Base-by-base conservation (phyloP, 1,140 invertebrate genomes). In the Drepana arcuata region DNA sequence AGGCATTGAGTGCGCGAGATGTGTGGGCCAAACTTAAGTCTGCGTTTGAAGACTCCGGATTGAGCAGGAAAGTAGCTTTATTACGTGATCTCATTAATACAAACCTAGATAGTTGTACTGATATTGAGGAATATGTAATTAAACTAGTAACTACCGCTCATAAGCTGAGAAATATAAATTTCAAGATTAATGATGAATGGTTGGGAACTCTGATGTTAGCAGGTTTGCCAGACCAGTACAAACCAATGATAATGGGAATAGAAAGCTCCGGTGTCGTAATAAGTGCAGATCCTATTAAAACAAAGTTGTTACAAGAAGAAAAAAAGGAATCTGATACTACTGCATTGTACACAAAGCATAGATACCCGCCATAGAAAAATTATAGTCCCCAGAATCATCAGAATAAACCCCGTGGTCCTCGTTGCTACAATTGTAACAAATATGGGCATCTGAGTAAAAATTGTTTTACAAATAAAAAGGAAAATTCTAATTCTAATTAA, bases 101-200 rank as follows among this genome's bases (percentile, higher is more conserved):
- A 16, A 24, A 28, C 5, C 31, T 75, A 13, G 48, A 64, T 29
- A 56, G 53, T 9, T 63, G 56, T 25, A 4, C 39, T 4, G 58
- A 18, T 26, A 34, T 79, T 12, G 57, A 68, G 21, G 58, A 67
- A 13, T 73, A 71, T 44, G 54, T 75, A 0, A 62, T 54, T 18
- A 56, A 58, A 49, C 61, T 75, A 1, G 50, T 77, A 27, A 44
- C 14, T 7, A 72, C 64, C 0, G 64, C 60, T 2, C 42, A 74
- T 13, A 71, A 61, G 21, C 41, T 81, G 12, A 39, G 48, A 32
- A 54, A 56, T 13, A 61, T 73, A 6, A 41, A 41, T 7, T 63
- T 73, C 25, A 7, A 43, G 25, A 50, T 77, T 2, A 49, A 25
- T 21, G 63, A 72, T 16, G 66, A 74, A 38, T 72, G 66, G 70